Base-by-base conservation (phyloP, 92 coral and sea anemone species). In the Actinostola sp. region DNA sequence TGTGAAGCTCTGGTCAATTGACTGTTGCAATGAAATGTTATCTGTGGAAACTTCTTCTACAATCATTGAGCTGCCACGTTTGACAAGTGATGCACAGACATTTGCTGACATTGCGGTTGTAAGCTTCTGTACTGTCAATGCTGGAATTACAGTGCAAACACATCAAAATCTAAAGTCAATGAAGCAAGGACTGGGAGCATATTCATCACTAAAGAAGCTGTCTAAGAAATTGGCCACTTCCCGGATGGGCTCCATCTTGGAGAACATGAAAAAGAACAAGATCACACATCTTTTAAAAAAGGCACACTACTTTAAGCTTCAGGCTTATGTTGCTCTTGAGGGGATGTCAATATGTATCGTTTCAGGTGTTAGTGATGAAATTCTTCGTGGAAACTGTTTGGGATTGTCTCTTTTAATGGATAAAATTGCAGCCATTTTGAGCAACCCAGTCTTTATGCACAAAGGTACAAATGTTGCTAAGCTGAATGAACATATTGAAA, bases 311-410 rank as follows among this genome's bases (percentile, higher is more conserved):
- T 73, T 87, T 65, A 67, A 87, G 64, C 78, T 61, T 21, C 84
- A 76, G 23, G 92, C 88, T 13, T 85, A 87, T 51, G 28, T 87
- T 38, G 78, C 82, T 12, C 24, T 87, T 17, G 88, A 87, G 48
- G 86, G 82, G 34, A 45, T 79, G 14, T 80, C 84, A 1, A 73
- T 75, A n/a, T 25, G 76, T 42, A 12, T 72, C n/a, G 70, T 65
- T 7, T 57, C 61, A 15, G 84, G 66, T 25, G 54, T 17, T 0
- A 38, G 35, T 59, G 63, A 49, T 5, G 50, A 34, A 41, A 34
- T 50, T 20, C 69, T 76, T 25, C 73, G 28, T 36, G 68, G 63
- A 55, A 51, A 41, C 59, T 46, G 82, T 60, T 42, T 56, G 31
- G 65, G 63, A 27, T 61, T 87, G 55, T 42, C 68, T 27, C 82